Evolutionary conservation across 1,140 invertebrate species (phyloP).

Genomic region (Delia radicum): DNA sequence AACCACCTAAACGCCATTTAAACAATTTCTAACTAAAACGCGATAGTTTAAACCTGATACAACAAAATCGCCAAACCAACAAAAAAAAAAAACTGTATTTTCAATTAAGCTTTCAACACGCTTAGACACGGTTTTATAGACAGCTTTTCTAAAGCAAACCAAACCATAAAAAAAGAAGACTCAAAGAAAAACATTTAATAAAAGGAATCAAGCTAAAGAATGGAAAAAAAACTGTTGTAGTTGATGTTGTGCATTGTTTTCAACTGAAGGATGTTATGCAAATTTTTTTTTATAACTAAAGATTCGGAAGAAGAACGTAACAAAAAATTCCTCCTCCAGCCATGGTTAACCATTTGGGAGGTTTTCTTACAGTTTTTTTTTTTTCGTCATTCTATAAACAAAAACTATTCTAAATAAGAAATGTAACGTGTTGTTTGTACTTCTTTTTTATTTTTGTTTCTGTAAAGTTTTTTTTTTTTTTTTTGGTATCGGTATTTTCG

Average conservation of each 20-base stretch:
- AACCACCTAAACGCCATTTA: constrained; percentile 9
- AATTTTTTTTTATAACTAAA: too few relatives aligned
- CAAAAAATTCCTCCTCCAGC: not conserved
- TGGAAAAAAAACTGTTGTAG: constrained; percentile 1
- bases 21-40: constrained; percentile 4
- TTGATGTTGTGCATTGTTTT: not conserved
- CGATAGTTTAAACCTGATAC: constrained; percentile 19
- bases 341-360: not conserved
- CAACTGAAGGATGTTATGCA: constrained; percentile 17
- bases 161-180: not conserved
- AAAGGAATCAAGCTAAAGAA: not conserved
- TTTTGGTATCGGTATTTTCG: not conserved
- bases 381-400: not conserved
- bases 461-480: not conserved
- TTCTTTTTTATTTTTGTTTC: not conserved
- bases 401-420: constrained; percentile 7
- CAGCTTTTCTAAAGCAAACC: not conserved
- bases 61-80: constrained; percentile 14
- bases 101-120: constrained; percentile 24
- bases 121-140: constrained; percentile 1
- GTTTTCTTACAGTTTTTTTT: not conserved
- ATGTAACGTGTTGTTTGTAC: constrained; percentile 8
- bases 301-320: not conserved
- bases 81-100: not conserved
- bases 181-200: not conserved